A percentile compares a stretch with the other conserved stretches of the same genome.
These are phyloP conservation scores for Acanthurus leucopareius DNA, from an alignment of 2,797 vertebrate species.

Conservation along the genomic window DNA sequence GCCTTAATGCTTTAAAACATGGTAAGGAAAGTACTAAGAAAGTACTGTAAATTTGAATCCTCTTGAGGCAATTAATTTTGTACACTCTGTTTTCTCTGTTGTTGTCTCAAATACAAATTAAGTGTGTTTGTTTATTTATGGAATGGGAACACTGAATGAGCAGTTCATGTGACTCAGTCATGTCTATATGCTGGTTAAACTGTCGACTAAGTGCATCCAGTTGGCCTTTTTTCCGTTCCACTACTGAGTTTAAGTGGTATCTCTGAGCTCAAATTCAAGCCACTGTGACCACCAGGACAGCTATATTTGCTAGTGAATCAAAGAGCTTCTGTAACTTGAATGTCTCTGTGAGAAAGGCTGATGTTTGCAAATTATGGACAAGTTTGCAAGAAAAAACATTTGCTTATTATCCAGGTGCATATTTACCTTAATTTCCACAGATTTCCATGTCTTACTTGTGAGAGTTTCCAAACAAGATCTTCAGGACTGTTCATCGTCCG, in stretches of 20 bases:
- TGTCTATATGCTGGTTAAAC: slow-evolving; percentile 15
- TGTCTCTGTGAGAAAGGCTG: slow-evolving; percentile 42
- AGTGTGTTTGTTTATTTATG: slow-evolving; percentile 24
- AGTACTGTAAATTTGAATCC: not conserved
- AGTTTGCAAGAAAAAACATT: slow-evolving; percentile 37
- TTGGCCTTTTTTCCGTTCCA: slow-evolving; percentile 35
- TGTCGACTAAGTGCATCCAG: slow-evolving; percentile 31
- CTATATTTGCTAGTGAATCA: slow-evolving; percentile 74
- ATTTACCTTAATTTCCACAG: slow-evolving; percentile 72
- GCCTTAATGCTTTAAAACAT: not conserved
- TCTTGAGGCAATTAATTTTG: not conserved
- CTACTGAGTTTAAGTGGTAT: slow-evolving; percentile 59
- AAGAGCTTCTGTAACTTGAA: slow-evolving; percentile 63
- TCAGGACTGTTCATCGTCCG: slow-evolving; percentile 56
- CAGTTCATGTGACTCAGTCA: slow-evolving; percentile 20
- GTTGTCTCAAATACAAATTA: not conserved
- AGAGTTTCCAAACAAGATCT: slow-evolving; percentile 67
- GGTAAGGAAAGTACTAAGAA: not conserved
- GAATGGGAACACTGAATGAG: slow-evolving; percentile 24
- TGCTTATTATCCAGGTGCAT: slow-evolving; percentile 33
- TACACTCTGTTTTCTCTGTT: not conserved
- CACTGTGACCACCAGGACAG: slow-evolving; percentile 61
- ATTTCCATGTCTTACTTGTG: slow-evolving; percentile 81
- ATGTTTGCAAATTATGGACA: slow-evolving; percentile 44
- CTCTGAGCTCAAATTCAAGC: slow-evolving; percentile 54